These are phyloP conservation scores for Kryphioiulus occultus DNA, from an alignment of 2,888 invertebrate genomes.

Conservation along the genomic window DNA sequence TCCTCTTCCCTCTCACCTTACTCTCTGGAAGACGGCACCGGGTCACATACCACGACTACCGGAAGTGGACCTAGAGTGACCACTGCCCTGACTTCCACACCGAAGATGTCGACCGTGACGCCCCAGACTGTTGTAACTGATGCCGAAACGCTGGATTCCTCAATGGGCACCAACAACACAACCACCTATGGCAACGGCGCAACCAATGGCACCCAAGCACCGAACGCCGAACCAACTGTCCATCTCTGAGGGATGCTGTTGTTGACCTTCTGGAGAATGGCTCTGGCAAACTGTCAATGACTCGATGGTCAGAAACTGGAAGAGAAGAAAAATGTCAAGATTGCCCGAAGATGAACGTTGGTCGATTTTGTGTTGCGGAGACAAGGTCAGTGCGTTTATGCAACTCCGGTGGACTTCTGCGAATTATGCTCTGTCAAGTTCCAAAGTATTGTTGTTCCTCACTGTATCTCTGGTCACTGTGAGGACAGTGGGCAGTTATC, in stretches of 20 bases:
- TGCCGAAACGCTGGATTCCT: neutral
- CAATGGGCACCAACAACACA: neutral
- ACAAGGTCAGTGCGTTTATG: no score
- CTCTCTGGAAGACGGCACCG: neutral
- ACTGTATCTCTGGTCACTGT: no score
- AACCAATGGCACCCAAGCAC: neutral
- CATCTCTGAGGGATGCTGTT: neutral
- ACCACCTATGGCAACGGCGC: neutral
- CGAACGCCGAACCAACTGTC: neutral
- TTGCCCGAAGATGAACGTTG: no score
- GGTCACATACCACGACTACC: neutral
- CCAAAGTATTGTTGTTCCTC: no score
- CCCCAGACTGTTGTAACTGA: neutral
- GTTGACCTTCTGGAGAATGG: neutral
- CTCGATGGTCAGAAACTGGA: neutral
- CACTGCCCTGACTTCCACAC: neutral
- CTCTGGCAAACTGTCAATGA: neutral
- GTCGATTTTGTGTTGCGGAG: no score
- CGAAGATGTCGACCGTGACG: neutral
- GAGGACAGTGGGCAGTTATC: no score
- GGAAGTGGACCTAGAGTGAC: neutral
- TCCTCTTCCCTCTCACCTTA: neutral
- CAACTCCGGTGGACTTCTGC: no score
- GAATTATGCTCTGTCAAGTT: no score
- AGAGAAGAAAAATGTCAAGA: no score